Conservation (phyloP, 1,140 invertebrate genomes). For the Drosophila arizonae region DNA sequence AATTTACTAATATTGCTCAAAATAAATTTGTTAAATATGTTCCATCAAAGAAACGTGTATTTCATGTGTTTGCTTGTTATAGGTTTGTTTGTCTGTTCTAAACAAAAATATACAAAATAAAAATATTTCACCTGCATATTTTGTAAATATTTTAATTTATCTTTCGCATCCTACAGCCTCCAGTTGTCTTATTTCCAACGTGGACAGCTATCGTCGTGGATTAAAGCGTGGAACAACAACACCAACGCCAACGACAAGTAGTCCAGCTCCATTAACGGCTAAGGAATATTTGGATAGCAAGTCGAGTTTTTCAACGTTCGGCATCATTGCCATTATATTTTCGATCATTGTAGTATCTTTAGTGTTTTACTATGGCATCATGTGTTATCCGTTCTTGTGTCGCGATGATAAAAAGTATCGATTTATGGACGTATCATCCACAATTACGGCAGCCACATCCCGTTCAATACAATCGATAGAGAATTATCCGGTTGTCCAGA, state of each 20-base stretch:
- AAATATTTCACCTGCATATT: neutral
- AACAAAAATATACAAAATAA: neutral
- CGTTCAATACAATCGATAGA: constrained; percentile 80
- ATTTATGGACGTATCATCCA: constrained; percentile 85
- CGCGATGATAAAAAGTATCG: constrained; percentile 85
- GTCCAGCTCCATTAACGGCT: constrained; percentile 59
- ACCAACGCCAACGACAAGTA: constrained; percentile 47
- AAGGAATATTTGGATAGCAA: constrained; percentile 82
- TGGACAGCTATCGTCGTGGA: constrained; percentile 27
- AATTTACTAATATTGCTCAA: constrained; percentile 15
- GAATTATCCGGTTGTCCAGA: constrained; percentile 76
- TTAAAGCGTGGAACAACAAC: constrained; percentile 37
- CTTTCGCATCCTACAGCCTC: constrained; percentile 45
- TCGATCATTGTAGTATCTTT: constrained; percentile 84
- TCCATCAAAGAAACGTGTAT: constrained; percentile 42
- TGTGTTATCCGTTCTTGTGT: constrained; percentile 86
- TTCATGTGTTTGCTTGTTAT: constrained; percentile 54
- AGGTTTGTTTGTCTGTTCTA: constrained; percentile 22
- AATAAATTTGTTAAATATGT: constrained; percentile 50
- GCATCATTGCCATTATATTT: constrained; percentile 84
- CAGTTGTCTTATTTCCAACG: constrained; percentile 57
- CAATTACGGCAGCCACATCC: constrained; percentile 82
- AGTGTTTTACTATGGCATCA: constrained; percentile 85
- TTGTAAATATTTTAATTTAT: neutral
- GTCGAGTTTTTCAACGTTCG: constrained; percentile 85